Conservation (phyloP, 2,797 vertebrate species). For the Phoxinus dragarum region DNA sequence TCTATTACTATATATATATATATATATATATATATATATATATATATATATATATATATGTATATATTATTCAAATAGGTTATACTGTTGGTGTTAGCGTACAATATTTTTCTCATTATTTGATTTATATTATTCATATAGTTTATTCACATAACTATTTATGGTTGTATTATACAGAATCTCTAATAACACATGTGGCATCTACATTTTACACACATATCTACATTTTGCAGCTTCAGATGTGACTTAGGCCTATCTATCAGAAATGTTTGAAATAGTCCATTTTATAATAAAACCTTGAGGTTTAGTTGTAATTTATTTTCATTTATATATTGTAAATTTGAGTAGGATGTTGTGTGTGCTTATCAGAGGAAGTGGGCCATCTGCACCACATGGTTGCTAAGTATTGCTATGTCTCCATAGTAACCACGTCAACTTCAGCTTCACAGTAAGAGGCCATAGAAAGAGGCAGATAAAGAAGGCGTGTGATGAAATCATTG, state of each 20-base stretch:
- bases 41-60: too few relatives aligned
- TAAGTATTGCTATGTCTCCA: conserved; percentile 51
- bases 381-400: conserved; percentile 55
- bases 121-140: not conserved
- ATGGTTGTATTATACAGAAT: not conserved
- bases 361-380: conserved; percentile 63
- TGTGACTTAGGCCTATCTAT: not conserved
- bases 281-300: not conserved
- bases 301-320: not conserved
- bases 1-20: too few relatives aligned
- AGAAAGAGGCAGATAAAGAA: conserved; percentile 2
- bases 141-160: not conserved
- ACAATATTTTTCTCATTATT: too few relatives aligned
- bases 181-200: not conserved
- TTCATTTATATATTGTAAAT: not conserved
- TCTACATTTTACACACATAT: not conserved
- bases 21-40: too few relatives aligned
- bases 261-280: not conserved
- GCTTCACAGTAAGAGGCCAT: not conserved
- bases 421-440: conserved; percentile 67
- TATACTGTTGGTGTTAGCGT: too few relatives aligned
- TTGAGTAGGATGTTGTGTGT: conserved; percentile 34
- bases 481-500: conserved; percentile 55
- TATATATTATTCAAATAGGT: not conserved
- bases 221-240: not conserved